phyloP scores from a whole-genome alignment of 2,113 vertebrate species.

The Gavia stellata region DNA sequence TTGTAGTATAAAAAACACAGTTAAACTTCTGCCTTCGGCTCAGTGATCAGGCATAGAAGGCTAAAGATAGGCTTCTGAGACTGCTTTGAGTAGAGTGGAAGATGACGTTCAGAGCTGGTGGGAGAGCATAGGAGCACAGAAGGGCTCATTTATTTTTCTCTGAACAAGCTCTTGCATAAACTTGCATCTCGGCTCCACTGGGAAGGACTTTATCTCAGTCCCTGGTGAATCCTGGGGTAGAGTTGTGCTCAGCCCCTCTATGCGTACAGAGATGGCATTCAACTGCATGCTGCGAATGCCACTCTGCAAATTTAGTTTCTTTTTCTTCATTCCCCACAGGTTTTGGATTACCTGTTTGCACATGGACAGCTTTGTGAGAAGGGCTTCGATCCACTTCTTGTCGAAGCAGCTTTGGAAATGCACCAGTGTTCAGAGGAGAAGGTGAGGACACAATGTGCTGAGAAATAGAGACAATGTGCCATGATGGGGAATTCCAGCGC shows the following conservation, averaged over 20 bases:
- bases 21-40: neutral
- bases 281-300: rapidly evolving
- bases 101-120: neutral
- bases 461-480: neutral
- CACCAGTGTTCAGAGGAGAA: slow-evolving; percentile 95
- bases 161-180: neutral
- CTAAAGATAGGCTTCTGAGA: neutral
- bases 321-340: slow-evolving; percentile 30
- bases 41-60: rapidly evolving
- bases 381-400: slow-evolving; percentile 89
- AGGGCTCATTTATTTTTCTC: neutral
- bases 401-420: slow-evolving; percentile 96
- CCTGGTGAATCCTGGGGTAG: neutral
- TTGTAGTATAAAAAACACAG: neutral
- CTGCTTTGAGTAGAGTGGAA: neutral
- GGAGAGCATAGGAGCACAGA: neutral
- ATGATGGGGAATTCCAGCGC: neutral
- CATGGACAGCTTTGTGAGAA: slow-evolving; percentile 92
- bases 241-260: neutral
- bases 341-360: slow-evolving; percentile 93
- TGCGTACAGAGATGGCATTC: rapidly evolving
- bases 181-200: rapidly evolving
- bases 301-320: neutral
- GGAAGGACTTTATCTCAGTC: neutral
- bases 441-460: slow-evolving; percentile 66